phyloP scores from a whole-genome alignment of 2,888 invertebrate genomes.

The Habrosyne pyritoides region DNA sequence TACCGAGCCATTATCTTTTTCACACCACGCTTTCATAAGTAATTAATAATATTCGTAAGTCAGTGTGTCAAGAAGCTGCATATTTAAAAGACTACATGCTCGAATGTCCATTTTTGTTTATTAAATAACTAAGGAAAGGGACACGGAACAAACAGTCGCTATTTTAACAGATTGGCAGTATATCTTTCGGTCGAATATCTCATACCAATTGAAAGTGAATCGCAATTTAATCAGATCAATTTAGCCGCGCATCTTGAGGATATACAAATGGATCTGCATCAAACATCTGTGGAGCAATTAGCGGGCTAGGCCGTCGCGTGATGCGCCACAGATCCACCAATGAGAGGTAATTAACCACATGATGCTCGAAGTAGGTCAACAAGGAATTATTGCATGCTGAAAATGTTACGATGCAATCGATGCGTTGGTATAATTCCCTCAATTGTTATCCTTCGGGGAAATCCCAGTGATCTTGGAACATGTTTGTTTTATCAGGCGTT shows the following conservation, averaged over 20 bases:
- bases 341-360: constrained; percentile 65
- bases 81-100: no score
- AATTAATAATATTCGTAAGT: background rate
- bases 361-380: constrained; percentile 60
- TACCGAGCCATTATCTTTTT: background rate
- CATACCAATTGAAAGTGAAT: background rate
- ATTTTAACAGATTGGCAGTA: no score
- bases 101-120: no score
- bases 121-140: no score
- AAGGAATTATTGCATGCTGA: constrained; percentile 39
- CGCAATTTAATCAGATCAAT: background rate
- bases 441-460: background rate
- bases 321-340: constrained; percentile 46
- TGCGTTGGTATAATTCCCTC: background rate
- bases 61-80: background rate
- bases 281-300: constrained; percentile 42
- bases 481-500: background rate
- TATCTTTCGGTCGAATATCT: no score
- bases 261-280: constrained; percentile 12
- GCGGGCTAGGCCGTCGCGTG: constrained; percentile 57
- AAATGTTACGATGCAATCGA: background rate
- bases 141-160: no score
- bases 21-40: background rate
- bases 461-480: background rate
- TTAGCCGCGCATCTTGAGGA: background rate